phyloP scores from a whole-genome alignment of 2,888 invertebrate genomes.

The Leucophora obtusa region DNA sequence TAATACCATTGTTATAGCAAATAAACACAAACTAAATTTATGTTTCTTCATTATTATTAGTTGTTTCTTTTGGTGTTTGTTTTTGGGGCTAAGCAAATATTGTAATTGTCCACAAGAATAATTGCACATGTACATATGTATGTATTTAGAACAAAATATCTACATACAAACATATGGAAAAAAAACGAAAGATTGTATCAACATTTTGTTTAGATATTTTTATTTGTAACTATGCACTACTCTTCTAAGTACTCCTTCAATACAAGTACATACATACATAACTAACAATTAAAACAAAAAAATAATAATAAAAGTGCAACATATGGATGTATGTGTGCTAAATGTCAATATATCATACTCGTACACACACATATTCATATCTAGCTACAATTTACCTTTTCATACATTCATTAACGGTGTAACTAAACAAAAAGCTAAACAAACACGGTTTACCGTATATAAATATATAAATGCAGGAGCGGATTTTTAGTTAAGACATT shows the following conservation, averaged over 20 bases:
- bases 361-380: slow-evolving; percentile 5
- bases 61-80: slow-evolving; percentile 4
- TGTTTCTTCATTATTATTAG: slow-evolving; percentile 8
- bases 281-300: slow-evolving; percentile 40
- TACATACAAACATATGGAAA: too few relatives aligned
- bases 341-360: slow-evolving; percentile 37
- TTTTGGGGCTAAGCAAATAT: slow-evolving; percentile 59
- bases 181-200: slow-evolving; percentile 37
- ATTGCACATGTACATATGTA: slow-evolving; percentile 45
- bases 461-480: neutral
- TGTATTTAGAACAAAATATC: slow-evolving; percentile 3
- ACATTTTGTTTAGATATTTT: slow-evolving; percentile 34
- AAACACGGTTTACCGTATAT: slow-evolving; percentile 14
- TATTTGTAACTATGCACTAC: too few relatives aligned
- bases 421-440: slow-evolving; percentile 40
- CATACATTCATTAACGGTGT: slow-evolving; percentile 45
- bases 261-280: too few relatives aligned
- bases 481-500: too few relatives aligned
- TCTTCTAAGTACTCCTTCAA: neutral
- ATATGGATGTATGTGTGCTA: slow-evolving; percentile 15
- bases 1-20: slow-evolving; percentile 10
- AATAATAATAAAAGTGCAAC: slow-evolving; percentile 21
- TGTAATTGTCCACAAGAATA: slow-evolving; percentile 53
- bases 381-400: neutral
- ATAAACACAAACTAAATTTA: slow-evolving; percentile 28